Conservation (phyloP, 2,888 invertebrate genomes). For the Sericinus montela region DNA sequence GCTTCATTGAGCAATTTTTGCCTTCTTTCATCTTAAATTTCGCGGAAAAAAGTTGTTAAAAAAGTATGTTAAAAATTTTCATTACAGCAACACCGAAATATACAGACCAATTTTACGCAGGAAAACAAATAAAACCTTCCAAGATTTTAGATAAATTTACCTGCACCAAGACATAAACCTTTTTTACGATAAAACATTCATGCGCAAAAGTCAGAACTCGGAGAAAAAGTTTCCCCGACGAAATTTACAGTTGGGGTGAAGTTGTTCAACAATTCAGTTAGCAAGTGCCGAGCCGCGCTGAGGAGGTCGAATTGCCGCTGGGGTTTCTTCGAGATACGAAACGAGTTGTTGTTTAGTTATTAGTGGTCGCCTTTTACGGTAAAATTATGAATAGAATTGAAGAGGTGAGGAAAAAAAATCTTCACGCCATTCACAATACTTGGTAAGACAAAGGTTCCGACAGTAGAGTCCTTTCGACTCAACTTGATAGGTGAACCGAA, state of each 20-base stretch:
- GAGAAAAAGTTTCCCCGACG: neutral
- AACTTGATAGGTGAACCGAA: too few species aligned
- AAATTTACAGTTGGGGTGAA: conserved; percentile 6
- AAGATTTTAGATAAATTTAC: conserved; percentile 16
- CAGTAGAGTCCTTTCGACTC: too few species aligned
- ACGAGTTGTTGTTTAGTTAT: neutral
- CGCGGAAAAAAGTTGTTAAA: too few species aligned
- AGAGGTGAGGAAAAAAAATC: too few species aligned
- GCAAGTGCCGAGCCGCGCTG: conserved; percentile 5
- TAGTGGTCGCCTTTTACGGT: too few species aligned
- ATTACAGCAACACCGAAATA: neutral
- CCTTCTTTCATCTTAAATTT: too few species aligned
- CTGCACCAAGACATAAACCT: conserved; percentile 14
- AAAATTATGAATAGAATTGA: too few species aligned
- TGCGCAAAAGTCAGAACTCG: conserved; percentile 12
- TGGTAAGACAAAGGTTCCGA: too few species aligned
- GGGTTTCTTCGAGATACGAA: neutral
- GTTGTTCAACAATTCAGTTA: conserved; percentile 13
- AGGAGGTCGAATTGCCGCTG: neutral
- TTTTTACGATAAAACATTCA: conserved; percentile 17
- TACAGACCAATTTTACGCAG: conserved; percentile 5
- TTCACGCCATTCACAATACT: too few species aligned
- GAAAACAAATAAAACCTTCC: conserved; percentile 10
- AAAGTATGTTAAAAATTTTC: neutral
- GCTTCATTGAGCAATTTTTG: too few species aligned